phyloP scores from a whole-genome alignment of 2,888 invertebrate species.

The Lamellibrachia satsuma region DNA sequence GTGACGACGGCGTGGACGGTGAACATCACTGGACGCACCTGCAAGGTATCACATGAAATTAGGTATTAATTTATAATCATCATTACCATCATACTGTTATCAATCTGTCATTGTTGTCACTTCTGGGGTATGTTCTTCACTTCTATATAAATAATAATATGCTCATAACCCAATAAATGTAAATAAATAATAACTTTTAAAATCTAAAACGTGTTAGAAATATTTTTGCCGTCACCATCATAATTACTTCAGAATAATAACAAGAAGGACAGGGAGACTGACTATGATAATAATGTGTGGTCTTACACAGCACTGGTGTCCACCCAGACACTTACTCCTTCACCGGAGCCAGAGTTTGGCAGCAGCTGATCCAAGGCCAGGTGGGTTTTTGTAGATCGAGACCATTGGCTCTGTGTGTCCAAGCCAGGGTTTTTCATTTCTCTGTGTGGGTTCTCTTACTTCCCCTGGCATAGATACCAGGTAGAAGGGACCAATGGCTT shows the following conservation, averaged over 20 bases:
- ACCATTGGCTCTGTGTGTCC: too few relatives aligned
- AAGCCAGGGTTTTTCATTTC: too few relatives aligned
- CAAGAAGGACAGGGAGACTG: background rate
- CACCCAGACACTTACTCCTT: too few relatives aligned
- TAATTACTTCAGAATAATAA: too few relatives aligned
- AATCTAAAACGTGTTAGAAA: background rate
- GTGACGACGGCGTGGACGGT: slow-evolving; percentile 64
- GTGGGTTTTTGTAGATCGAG: too few relatives aligned
- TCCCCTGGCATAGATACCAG: too few relatives aligned
- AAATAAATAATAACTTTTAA: background rate
- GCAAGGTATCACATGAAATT: slow-evolving; percentile 31
- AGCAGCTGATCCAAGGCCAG: too few relatives aligned
- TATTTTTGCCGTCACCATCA: background rate
- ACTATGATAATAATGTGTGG: background rate
- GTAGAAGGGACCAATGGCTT: too few relatives aligned
- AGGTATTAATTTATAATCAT: background rate
- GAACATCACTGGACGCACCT: slow-evolving; percentile 63
- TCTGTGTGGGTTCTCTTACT: too few relatives aligned
- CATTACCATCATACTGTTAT: background rate
- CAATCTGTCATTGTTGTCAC: background rate
- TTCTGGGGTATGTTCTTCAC: background rate
- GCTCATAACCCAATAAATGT: background rate
- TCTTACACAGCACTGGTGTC: too few relatives aligned
- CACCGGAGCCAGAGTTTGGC: too few relatives aligned
- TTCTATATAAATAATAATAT: background rate